Evolutionary conservation across 2,113 vertebrate species (phyloP), one percentile per base, ranked within the genome.

Genomic region (Rana temporaria): DNA sequence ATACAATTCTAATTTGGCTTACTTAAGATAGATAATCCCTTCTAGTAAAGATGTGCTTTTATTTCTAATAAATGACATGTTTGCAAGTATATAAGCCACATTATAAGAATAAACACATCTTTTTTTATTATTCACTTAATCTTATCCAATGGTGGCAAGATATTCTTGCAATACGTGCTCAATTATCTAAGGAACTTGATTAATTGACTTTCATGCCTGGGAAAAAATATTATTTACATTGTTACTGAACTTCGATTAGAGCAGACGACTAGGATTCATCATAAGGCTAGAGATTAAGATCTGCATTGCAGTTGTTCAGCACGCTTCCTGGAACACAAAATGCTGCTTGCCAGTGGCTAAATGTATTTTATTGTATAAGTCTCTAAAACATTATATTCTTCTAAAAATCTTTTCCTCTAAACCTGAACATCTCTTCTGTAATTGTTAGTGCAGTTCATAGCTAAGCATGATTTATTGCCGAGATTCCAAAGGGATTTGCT

Each of bases 401-500:
- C 30, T 6, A 62, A 69, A 79, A 69, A 60, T 32, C 66, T 20
- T 48, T 53, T 66, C 65, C n/a, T 60, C 56, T 59, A 69, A 69
- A 30, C 22, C 65, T 79, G 78, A 79, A 48, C 69, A 48, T 79
- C 52, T 69, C 53, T 70, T 19, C 34, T 79, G 42, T 59, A 79
- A 79, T 69, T 79, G 78, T 79, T 79, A 69, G 65, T 70, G n/a
- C 65, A 70, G 32, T 68, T 79, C 60, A 69, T 66, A 79, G 66
- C 66, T 79, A 79, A 79, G 65, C 48, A 70, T 70, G 65, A 70
- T 79, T 79, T 79, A 79, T 79, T 70, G 30, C 65, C 69, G 48
- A 79, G 78, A 38, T 69, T 70, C 78, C 66, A 70, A 69, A 69
- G 78, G 78, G 78, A 60, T 79, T 79, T 79, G 78, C 78, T 79